These are phyloP conservation scores for Lasioglossum pauxillum DNA, from an alignment of 2,888 invertebrate genomes.

Conservation along the genomic window DNA sequence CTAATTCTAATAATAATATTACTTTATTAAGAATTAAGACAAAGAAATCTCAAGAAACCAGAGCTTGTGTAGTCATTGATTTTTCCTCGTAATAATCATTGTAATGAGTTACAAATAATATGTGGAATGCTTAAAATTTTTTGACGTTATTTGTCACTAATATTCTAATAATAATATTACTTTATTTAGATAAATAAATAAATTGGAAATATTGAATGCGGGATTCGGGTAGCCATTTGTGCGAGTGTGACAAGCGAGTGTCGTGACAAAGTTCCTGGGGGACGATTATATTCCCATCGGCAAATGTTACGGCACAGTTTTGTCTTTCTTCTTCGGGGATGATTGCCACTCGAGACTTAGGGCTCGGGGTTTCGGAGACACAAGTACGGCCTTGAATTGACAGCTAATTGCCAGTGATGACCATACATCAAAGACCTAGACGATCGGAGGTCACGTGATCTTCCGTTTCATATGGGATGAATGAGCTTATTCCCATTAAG, in stretches of 20 bases:
- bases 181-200: background rate
- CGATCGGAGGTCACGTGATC: constrained; percentile 72
- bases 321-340: constrained; percentile 35
- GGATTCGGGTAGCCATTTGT: background rate
- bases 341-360: constrained; percentile 55
- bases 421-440: constrained; percentile 73
- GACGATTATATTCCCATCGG: background rate
- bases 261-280: background rate
- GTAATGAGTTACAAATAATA: background rate
- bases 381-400: constrained; percentile 74
- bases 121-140: background rate
- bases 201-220: background rate
- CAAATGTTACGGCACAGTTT: constrained; percentile 15
- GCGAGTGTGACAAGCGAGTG: too few species aligned
- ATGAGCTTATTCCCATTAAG: constrained; percentile 78
- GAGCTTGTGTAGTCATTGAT: too few species aligned
- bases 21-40: too few species aligned
- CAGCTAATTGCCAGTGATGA: constrained; percentile 75
- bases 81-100: background rate
- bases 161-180: background rate
- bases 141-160: background rate
- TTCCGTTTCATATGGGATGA: constrained; percentile 76
- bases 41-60: too few species aligned
- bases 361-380: constrained; percentile 57
- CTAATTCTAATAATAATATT: too few species aligned